These are phyloP conservation scores for Drosophila busckii DNA, from an alignment of 1,140 invertebrate genomes.

Conservation along the genomic window DNA sequence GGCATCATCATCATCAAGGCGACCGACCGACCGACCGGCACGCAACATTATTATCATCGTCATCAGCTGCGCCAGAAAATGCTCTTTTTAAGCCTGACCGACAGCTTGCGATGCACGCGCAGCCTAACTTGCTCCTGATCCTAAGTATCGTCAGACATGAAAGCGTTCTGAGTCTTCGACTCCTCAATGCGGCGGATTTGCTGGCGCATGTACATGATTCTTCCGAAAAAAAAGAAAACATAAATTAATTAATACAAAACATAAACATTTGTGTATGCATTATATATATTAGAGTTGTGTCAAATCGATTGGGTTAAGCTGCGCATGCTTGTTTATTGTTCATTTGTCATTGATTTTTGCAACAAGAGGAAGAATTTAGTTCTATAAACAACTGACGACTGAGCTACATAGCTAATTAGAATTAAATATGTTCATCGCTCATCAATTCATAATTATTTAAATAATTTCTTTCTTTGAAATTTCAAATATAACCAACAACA, in stretches of 20 bases:
- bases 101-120: conserved; percentile 71
- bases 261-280: no score
- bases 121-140: conserved; percentile 75
- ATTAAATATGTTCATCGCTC: no score
- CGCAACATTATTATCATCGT: conserved; percentile 58
- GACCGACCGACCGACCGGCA: conserved; percentile 12
- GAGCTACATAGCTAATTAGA: no score
- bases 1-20: neutral
- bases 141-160: conserved; percentile 80
- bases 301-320: no score
- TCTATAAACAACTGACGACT: no score
- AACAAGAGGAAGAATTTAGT: no score
- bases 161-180: conserved; percentile 94
- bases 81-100: conserved; percentile 72
- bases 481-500: no score
- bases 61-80: conserved; percentile 68
- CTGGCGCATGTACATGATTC: conserved; percentile 93
- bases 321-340: no score
- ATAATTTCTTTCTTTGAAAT: no score
- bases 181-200: conserved; percentile 93
- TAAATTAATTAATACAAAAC: neutral
- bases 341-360: no score
- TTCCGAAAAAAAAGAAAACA: conserved; percentile 79
- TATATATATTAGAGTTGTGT: no score
- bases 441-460: no score